Evolutionary conservation across 2,797 vertebrate genomes (phyloP), one percentile per base, ranked within the genome.

Genomic region (Poeciliopsis turneri): DNA sequence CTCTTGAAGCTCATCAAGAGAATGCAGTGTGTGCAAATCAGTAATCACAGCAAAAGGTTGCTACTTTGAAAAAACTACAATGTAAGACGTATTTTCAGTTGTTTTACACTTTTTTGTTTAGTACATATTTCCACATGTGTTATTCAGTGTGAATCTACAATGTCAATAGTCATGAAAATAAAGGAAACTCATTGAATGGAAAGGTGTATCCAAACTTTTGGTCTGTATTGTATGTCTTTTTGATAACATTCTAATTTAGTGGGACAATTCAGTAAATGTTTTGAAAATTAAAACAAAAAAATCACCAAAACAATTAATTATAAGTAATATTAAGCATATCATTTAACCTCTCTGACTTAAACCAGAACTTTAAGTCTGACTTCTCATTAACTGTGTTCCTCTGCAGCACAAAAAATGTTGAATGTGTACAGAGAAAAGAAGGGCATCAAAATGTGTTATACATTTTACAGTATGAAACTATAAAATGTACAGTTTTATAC

Each of bases 401-500:
- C 28, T 36, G 7, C 2, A 64, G 33, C 0, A 59, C 28, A 15
- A 69, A 13, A 70, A 45, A 46, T 8, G 7, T 15, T n/a, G 25
- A 47, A 47, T 18, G 16, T 33, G 1, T 33, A 49, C 20, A 72
- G 43, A n/a, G 28, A 47, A 16, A 2, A 72, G 30, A 28, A 28
- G 16, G 30, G 49, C 30, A 72, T 20, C 5, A 36, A 36, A 36
- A 36, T 36, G 5, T 5, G 36, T 36, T 36, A 4, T 36, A 36
- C 36, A 36, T 36, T 36, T 5, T 36, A 36, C 36, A 36, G 36
- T 36, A 36, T 36, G 5, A 5, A 5, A 5, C 36, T 36, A 5
- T 36, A 36, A 5, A 36, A 36, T 36, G 36, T 36, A 75, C 55
- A 23, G 55, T 47, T 86, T 23, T 51, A 53, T 53, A 73, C 47